Evolutionary conservation across 2,888 invertebrate genomes (phyloP), one percentile per base, ranked within the genome.

Genomic region (Oscheius myriophilus): DNA sequence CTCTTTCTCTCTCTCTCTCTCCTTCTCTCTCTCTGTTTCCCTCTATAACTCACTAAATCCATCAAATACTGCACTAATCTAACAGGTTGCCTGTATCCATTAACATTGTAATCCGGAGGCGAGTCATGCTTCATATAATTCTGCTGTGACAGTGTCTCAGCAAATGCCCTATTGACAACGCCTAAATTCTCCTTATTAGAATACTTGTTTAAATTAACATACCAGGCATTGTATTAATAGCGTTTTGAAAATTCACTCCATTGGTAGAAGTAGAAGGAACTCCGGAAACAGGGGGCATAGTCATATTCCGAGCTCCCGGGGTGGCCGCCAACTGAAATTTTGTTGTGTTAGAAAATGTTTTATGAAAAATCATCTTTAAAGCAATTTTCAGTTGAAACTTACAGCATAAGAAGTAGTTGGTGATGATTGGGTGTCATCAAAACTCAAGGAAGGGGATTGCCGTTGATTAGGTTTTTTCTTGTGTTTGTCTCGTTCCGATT

Each of bases 401-500:
- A 65, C 65, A 11, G 58, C 43, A 42, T 61, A 67, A 1, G 59
- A 41, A 2, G 59, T 52, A 0, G 59, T 67, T 12, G 53, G 43
- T 9, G 67, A 46, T 26, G 67, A 46, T 26, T 67, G 67, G 26
- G 41, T 45, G 39, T 68, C 68, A 4, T 68, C 68, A 16, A 53
- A 66, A 33, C 67, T 57, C 54, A 71, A 65, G 25, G 71, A 66
- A 25, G 66, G 58, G 11, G 70, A 63, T 18, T n/a, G 21, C 7
- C 58, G 23, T 14, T 43, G 26, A 54, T 67, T 69, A 12, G 80
- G 73, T 21, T 75, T 73, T 68, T 81, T 81, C 70, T 81, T 80
- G 70, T 81, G 81, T 59, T 81, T 81, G 66, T 81, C 81, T n/a
- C 81, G 65, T 59, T 81, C 81, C 6, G 78, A 79, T 67, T 81